Percentiles rank a stretch among this genome's conserved stretches.
Evolutionary conservation across 2,797 vertebrate species (phyloP).

Genomic region (Threskiornis aethiopicus): DNA sequence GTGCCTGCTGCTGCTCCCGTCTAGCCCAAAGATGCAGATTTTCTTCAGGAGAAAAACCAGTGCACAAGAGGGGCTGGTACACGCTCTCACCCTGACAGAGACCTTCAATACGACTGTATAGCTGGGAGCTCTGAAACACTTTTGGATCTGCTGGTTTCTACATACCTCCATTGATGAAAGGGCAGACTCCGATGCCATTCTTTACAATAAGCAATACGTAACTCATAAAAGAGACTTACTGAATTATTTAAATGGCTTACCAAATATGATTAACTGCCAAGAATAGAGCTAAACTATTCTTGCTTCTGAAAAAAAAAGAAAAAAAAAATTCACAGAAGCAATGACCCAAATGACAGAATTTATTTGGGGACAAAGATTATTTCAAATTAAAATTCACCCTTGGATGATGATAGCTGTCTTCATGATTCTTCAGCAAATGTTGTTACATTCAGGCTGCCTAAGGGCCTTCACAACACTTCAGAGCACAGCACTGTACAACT

Average conservation of each 20-base stretch:
- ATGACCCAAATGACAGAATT: background rate
- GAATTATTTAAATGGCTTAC: background rate
- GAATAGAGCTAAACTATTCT: background rate
- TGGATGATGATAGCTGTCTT: background rate
- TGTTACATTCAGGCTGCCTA: background rate
- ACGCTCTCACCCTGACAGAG: background rate
- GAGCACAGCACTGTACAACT: background rate
- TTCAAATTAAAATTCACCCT: slow-evolving; percentile 11
- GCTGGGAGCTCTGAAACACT: background rate
- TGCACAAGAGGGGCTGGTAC: background rate
- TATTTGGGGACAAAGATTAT: background rate
- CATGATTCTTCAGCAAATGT: background rate
- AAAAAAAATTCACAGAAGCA: background rate
- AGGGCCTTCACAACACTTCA: slow-evolving; percentile 26
- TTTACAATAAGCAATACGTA: background rate
- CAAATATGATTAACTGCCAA: background rate
- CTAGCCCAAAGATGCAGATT: background rate
- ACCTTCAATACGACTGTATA: background rate
- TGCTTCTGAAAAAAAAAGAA: background rate
- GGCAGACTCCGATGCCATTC: background rate
- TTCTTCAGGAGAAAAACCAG: background rate
- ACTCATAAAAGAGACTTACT: background rate
- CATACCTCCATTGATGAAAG: background rate
- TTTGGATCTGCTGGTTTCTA: background rate
- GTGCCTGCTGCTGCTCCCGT: background rate